A percentile compares a stretch with the other conserved stretches of the same genome.
Evolutionary conservation across 37 sponge, comb jelly and placozoan genomes (phyloP).

Genomic region (Ianthella basta): DNA sequence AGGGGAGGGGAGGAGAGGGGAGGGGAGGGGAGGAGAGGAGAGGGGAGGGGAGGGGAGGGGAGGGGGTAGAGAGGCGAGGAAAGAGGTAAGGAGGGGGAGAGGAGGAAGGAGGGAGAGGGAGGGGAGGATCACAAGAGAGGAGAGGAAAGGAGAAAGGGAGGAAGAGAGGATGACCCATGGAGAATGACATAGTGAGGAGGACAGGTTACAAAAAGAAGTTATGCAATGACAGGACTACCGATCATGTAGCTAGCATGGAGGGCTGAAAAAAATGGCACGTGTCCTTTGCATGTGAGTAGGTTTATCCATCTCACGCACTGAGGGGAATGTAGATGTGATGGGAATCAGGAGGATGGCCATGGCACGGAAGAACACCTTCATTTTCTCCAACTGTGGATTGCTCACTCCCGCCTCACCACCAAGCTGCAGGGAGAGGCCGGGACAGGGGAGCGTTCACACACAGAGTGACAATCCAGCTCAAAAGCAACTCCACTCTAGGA

Average conservation of each 20-base stretch:
- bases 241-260: not conserved
- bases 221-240: not conserved
- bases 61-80: not conserved
- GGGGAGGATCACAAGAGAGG: not conserved
- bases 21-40: not conserved
- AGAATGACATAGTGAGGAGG: too few relatives aligned
- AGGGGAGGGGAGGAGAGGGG: too few relatives aligned
- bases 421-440: constrained; percentile 34
- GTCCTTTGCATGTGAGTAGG: not conserved
- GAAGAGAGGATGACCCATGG: too few relatives aligned
- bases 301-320: constrained; percentile 53
- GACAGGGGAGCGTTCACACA: not conserved
- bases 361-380: constrained; percentile 56
- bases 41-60: not conserved
- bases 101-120: not conserved
- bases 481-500: too few relatives aligned
- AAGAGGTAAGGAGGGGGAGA: not conserved
- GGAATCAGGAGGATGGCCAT: constrained; percentile 62
- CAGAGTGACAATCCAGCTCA: too few relatives aligned
- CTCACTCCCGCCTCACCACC: constrained; percentile 79
- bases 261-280: not conserved
- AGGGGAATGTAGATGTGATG: constrained; percentile 61
- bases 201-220: not conserved
- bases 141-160: not conserved
- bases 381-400: constrained; percentile 49